Base-by-base conservation (phyloP, 1,140 invertebrate genomes). In the Pseudachorutes palmiensis region DNA sequence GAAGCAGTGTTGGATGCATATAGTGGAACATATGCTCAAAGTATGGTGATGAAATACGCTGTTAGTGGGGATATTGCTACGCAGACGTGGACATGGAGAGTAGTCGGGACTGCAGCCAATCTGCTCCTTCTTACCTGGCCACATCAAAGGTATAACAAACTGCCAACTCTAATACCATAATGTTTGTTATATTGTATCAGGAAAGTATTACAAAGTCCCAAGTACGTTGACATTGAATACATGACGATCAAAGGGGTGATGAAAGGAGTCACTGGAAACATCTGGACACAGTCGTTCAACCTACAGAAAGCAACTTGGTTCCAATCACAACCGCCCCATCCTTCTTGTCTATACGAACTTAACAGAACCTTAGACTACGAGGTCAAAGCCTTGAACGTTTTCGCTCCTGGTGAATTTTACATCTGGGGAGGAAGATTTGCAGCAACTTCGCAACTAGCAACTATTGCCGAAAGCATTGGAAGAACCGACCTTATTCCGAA, bases 331-430 rank as follows among this genome's bases (percentile, higher is more conserved):
- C 29, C 32, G 12, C 67, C 67, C 16, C 70, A 72, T 2, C 14
- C 67, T 5, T 69, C 67, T 0, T 72, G 70, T 31, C 29, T 62
- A 3, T 5, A 32, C 1, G 64, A 72, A 65, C 41, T 71, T 2
- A 22, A n/a, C 2, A 66, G 67, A 55, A 72, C 70, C 1, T n/a
- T 72, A 0, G 67, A 69, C 19, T 63, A 63, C 0, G 70, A 72
- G 58, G 67, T 69, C 0, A 66, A 69, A 2, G 32, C 31, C 1
- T 36, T 72, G 2, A 36, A 62, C 48, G 64, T 67, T 12, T 59
- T 66, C 60, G 28, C 66, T 51, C 67, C 67, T 48, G 70, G 70
- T 31, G 66, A 68, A 30, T 71, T 68, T 49, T 71, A 71, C 55
- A 64, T 68, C 36, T 71, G 66, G 67, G 70, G 70, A 22, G 70